These are phyloP conservation scores for Australoheros scitulus DNA, from an alignment of 2,113 vertebrate species.

Conservation along the genomic window DNA sequence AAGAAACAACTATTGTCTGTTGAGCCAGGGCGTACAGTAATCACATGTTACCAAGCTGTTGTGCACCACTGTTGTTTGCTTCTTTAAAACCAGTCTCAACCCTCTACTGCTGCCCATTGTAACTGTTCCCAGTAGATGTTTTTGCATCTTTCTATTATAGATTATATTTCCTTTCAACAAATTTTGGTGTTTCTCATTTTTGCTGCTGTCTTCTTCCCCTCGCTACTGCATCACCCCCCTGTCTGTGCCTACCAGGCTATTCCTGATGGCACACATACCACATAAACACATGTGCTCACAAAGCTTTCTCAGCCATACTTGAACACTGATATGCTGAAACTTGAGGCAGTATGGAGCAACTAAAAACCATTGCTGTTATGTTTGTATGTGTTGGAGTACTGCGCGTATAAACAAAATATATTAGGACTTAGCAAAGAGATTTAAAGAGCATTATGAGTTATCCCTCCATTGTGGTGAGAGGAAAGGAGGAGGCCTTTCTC, in stretches of 20 bases:
- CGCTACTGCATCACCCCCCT: background rate
- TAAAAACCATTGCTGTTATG: background rate
- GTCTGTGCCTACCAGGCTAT: slow-evolving; percentile 21
- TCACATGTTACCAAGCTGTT: slow-evolving; percentile 12
- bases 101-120: background rate
- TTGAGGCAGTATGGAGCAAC: background rate
- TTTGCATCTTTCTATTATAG: background rate
- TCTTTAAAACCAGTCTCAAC: background rate
- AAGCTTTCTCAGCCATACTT: background rate
- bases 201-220: background rate
- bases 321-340: slow-evolving; percentile 2
- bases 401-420: background rate
- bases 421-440: background rate
- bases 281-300: slow-evolving; percentile 25
- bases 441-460: background rate
- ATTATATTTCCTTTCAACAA: background rate
- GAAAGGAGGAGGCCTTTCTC: background rate
- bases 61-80: background rate
- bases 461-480: background rate
- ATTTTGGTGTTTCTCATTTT: background rate
- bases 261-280: slow-evolving; percentile 43
- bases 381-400: background rate
- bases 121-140: background rate
- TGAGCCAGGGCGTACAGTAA: slow-evolving; percentile 17
- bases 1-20: slow-evolving; percentile 2